A percentile compares a stretch with the other conserved stretches of the same genome.
Evolutionary conservation across 2,113 vertebrate species (phyloP).

Genomic region (Artemisiospiza belli): DNA sequence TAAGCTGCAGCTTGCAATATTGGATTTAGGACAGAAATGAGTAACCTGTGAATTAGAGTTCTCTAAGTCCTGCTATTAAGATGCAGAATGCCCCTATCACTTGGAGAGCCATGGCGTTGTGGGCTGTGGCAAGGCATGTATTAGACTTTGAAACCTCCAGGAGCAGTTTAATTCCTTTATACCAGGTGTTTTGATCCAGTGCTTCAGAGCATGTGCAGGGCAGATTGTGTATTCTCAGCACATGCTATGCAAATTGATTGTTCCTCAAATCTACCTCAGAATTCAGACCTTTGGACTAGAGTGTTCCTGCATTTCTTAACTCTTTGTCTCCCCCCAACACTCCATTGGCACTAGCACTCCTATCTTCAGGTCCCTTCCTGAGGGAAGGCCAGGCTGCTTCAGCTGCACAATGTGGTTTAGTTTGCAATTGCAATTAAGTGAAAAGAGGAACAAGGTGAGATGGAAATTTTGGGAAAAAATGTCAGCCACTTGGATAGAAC

Average conservation of each 20-base stretch:
- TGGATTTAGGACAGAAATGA: neutral
- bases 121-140: neutral
- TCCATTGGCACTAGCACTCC: neutral
- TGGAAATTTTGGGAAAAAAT: neutral
- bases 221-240: neutral
- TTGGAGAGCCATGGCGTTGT: neutral
- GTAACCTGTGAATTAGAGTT: neutral
- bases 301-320: neutral
- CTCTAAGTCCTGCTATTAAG: slow-evolving; percentile 12
- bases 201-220: neutral
- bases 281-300: neutral
- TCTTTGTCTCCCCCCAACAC: neutral
- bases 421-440: neutral
- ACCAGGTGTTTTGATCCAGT: neutral
- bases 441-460: neutral
- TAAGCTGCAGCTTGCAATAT: neutral
- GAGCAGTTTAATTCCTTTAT: neutral
- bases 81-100: neutral
- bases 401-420: neutral
- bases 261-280: neutral
- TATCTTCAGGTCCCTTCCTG: neutral
- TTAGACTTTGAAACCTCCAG: neutral
- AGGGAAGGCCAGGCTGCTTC: neutral
- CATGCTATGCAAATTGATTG: neutral
- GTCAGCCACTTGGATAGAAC: neutral